phyloP scores from a whole-genome alignment of 1,140 invertebrate genomes.

The Eciton burchellii region DNA sequence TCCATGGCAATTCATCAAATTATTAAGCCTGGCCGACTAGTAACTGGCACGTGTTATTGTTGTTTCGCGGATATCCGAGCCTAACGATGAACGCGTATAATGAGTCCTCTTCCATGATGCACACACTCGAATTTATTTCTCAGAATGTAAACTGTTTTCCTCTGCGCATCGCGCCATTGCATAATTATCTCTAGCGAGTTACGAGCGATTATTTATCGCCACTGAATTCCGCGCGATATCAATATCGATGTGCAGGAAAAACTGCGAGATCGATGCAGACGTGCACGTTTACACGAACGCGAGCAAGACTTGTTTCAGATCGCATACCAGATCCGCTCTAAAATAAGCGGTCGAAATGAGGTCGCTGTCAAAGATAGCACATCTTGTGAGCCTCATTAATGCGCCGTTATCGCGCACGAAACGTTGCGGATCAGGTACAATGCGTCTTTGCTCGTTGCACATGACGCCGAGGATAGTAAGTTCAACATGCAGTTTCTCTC shows the following conservation, averaged over 20 bases:
- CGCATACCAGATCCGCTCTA: not conserved
- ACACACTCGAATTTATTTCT: constrained; percentile 49
- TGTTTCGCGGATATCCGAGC: constrained; percentile 59
- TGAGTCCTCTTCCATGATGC: constrained; percentile 32
- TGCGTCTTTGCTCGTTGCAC: constrained; percentile 6
- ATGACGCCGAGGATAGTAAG: constrained; percentile 42
- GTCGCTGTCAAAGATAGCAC: not conserved
- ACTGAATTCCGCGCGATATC: not conserved
- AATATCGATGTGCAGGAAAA: too few species aligned
- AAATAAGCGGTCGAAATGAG: not conserved
- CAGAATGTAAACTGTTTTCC: constrained; percentile 47
- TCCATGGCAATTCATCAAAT: constrained; percentile 70
- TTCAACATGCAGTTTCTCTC: constrained; percentile 49
- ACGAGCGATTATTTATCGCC: constrained; percentile 9
- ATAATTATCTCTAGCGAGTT: constrained; percentile 36
- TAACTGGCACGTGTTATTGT: constrained; percentile 41
- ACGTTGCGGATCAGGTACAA: constrained; percentile 22
- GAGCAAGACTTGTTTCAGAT: not conserved
- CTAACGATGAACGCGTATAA: constrained; percentile 53
- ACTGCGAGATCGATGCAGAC: not conserved
- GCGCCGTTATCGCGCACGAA: not conserved
- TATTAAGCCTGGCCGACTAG: constrained; percentile 63
- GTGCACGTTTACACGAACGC: not conserved
- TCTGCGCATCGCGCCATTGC: not conserved
- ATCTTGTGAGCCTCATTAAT: constrained; percentile 12